Evolutionary conservation across 2,888 invertebrate species (phyloP), one percentile per base, ranked within the genome.

Genomic region (Hedya salicella): DNA sequence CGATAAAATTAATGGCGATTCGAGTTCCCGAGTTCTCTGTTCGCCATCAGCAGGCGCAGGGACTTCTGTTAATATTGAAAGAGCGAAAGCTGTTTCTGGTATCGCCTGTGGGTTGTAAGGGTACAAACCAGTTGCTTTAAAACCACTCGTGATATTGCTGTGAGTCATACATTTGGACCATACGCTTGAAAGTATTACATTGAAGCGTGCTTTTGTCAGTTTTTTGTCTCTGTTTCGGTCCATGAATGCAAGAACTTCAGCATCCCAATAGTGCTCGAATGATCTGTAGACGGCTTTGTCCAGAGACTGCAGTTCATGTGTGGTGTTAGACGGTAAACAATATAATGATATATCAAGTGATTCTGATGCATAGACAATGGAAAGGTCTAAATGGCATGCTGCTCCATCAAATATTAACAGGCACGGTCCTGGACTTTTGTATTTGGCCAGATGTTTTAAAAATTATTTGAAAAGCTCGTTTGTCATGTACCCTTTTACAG

Each of bases 141-240:
- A 66, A 1, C 69, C 61, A 49, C 21, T 61, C 6, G 30, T 53
- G 9, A 70, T 64, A 39, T 70, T 70, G 8, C 5, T 25, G 13
- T 65, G 62, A 13, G 69, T 66, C 62, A 66, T 66, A 30, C 60
- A 62, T 62, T 68, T 69, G 0, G 62, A 40, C 64, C 65, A 68
- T 5, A 60, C 48, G 6, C 6, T 2, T 6, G 42, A 42, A 2
- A 56, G 25, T 9, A 56, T 56, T 8, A 14, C 14, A n/a, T 42
- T 42, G n/a, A 56, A 56, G 3, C 40, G 21, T 25, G 40, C 2
- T 19, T 56, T 56, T 2, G 11, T 56, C 1, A 56, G 6, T 46
- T 44, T 44, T 42, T n/a, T 42, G 9, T 56, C 54, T 42, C n/a
- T 21, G 25, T 40, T 42, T 8, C 14, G 13, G n/a, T 4, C 19